Base-by-base conservation (phyloP, 2,888 invertebrate genomes). In the Heliconius ethilla region DNA sequence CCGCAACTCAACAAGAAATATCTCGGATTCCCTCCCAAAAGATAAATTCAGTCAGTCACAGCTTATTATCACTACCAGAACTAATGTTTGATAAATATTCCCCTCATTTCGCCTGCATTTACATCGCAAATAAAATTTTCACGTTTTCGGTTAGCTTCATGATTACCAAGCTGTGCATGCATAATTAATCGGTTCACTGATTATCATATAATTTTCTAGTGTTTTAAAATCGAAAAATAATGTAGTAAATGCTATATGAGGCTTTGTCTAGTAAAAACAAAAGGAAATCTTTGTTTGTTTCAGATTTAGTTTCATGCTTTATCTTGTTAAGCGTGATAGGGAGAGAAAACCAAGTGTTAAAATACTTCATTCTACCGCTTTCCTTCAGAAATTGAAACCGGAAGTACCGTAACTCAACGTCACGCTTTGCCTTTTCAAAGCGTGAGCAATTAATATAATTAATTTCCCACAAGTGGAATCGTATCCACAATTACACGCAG, bases 171-270 rank as follows among this genome's bases (percentile, higher is more conserved):
- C 81, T 76, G 78, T 77, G 81, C 81, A 78, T 81, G 81, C 75
- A 79, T 81, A 79, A 79, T 81, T 81, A 81, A 78, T 73, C 81
- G 81, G 76, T 65, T 75, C 81, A 79, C 79, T 81, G 79, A 81
- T 79, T 81, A 81, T 78, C 75, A 72, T 81, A 79, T 79, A 79
- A 79, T 79, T 72, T 75, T 78, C 76, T 69, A 62, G 75, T 65
- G 78, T 59, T 77, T 69, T 66, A 69, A 63, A 55, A 55, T 37
- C 37, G 40, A 37, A 37, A 73, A 37, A 6, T 73, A 18, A 62
- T 37, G 25, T 63, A 37, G 25, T 27, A 18, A 67, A 37, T 67
- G 40, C n/a, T 67, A 40, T 67, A 22, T 65, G 27, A 27, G 7
- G 40, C 40, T 67, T 67, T 40, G n/a, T 40, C n/a, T 59, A 59